Conservation (phyloP, 1,140 invertebrate species). For the Rhynchophorus ferrugineus region DNA sequence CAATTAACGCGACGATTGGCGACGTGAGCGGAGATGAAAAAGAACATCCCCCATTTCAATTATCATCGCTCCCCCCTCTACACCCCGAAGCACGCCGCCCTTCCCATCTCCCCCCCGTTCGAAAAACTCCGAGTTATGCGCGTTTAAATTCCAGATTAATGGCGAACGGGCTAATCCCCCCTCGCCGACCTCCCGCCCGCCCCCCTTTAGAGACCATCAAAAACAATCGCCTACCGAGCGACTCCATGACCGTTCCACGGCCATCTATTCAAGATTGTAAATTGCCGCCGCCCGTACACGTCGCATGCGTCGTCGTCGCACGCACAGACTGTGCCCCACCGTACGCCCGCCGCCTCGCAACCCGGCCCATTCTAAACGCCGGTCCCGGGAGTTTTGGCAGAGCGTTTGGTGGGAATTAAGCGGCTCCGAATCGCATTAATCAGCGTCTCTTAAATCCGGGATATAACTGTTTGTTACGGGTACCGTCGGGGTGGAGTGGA, state of each 20-base stretch:
- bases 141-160: conserved; percentile 25
- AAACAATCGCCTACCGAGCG: conserved; percentile 33
- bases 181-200: not conserved
- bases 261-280: conserved; percentile 38
- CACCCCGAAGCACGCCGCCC: not conserved
- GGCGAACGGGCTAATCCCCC: conserved; percentile 2
- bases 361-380: conserved; percentile 25
- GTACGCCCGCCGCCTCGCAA: not conserved
- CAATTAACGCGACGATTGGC: too few species aligned
- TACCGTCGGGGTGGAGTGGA: conserved; percentile 19
- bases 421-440: conserved; percentile 42
- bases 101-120: not conserved
- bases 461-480: conserved; percentile 39
- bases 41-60: not conserved
- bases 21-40: too few species aligned
- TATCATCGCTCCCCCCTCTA: not conserved
- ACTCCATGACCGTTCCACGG: conserved; percentile 34
- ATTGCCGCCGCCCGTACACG: conserved; percentile 36
- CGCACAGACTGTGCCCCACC: conserved; percentile 25
- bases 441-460: conserved; percentile 40
- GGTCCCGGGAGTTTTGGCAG: conserved; percentile 40
- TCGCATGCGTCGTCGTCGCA: conserved; percentile 33
- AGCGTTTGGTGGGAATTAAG: conserved; percentile 42
- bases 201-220: conserved; percentile 30
- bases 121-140: not conserved